A percentile compares a stretch with the other conserved stretches of the same genome.
These are phyloP conservation scores for Dicentrarchus labrax DNA, from an alignment of 2,113 vertebrate genomes.

Conservation along the genomic window DNA sequence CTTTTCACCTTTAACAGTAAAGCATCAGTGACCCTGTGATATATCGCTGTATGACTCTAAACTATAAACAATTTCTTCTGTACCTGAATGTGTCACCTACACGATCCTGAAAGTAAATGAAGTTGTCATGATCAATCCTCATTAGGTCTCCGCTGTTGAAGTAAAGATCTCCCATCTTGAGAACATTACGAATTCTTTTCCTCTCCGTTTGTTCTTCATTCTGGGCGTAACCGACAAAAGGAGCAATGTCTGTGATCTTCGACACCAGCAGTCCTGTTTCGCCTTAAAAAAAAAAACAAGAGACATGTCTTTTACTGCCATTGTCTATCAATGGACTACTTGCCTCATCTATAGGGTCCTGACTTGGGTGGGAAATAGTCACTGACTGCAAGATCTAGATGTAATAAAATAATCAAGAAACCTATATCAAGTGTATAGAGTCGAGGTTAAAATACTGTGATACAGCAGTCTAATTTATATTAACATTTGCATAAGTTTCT, in stretches of 20 bases:
- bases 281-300: constrained; percentile 16
- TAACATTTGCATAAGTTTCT: background rate
- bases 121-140: constrained; percentile 87
- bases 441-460: background rate
- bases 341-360: background rate
- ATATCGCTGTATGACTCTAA: background rate
- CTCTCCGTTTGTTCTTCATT: constrained; percentile 86
- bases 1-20: too few species aligned
- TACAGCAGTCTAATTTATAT: background rate
- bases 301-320: background rate
- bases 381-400: background rate
- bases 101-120: constrained; percentile 92
- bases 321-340: background rate
- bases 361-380: background rate
- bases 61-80: background rate
- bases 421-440: background rate
- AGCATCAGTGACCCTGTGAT: too few species aligned
- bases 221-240: constrained; percentile 89
- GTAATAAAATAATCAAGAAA: too few species aligned
- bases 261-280: constrained; percentile 86
- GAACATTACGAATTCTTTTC: constrained; percentile 88
- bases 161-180: constrained; percentile 90
- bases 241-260: constrained; percentile 86
- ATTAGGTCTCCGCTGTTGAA: constrained; percentile 93
- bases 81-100: constrained; percentile 94